These are phyloP conservation scores for Gymnoscelis rufifasciata DNA, from an alignment of 2,888 invertebrate genomes.

Conservation along the genomic window DNA sequence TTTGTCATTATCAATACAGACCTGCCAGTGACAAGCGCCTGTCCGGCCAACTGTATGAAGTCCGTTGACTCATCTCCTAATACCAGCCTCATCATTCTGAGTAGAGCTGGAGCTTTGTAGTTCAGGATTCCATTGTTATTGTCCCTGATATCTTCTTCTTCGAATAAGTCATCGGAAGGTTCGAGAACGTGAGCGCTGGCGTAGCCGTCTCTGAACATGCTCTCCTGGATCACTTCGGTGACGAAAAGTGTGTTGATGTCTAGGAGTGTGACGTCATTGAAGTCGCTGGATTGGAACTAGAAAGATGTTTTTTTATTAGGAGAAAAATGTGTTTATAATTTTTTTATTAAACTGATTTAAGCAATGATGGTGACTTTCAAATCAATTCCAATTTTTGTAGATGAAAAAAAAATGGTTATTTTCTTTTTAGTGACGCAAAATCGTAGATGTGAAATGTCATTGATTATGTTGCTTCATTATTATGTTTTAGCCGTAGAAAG, in stretches of 20 bases:
- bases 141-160: constrained; percentile 44
- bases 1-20: constrained; percentile 25
- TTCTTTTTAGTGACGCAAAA: too few species aligned
- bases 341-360: too few species aligned
- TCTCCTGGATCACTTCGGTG: constrained; percentile 63
- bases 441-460: too few species aligned
- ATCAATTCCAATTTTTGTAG: too few species aligned
- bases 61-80: constrained; percentile 44
- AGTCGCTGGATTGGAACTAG: constrained; percentile 42
- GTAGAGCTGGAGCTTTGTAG: constrained; percentile 57
- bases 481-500: too few species aligned
- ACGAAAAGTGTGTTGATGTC: constrained; percentile 60
- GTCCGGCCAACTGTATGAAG: constrained; percentile 45
- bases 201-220: constrained; percentile 52
- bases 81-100: constrained; percentile 50
- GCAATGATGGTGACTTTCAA: too few species aligned
- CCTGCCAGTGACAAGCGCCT: constrained; percentile 45
- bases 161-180: constrained; percentile 37
- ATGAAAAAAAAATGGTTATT: too few species aligned
- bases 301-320: constrained; percentile 13
- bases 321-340: too few species aligned
- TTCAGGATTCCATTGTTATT: constrained; percentile 47
- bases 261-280: constrained; percentile 38
- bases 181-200: constrained; percentile 37
- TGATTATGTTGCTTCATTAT: too few species aligned